Conservation (phyloP, 2,797 vertebrate genomes). For the Geotrypetes seraphini region DNA sequence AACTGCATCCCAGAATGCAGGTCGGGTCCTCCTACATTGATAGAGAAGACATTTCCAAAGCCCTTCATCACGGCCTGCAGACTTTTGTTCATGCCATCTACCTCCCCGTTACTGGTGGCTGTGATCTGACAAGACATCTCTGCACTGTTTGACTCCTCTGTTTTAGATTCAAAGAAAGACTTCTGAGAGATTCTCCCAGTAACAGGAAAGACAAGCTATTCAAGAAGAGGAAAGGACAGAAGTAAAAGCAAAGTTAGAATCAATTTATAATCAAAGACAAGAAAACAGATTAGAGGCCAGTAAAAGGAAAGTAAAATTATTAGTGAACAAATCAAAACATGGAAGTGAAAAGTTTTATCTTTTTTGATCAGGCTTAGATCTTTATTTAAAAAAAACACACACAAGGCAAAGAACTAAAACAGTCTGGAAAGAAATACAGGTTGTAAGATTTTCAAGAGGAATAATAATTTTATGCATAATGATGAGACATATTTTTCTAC, state of each 20-base stretch:
- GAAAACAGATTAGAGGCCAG: conserved; percentile 55
- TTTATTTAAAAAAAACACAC: conserved; percentile 11
- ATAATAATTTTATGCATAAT: conserved; percentile 25
- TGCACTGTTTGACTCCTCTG: conserved; percentile 84
- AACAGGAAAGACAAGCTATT: conserved; percentile 83
- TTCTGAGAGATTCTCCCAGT: conserved; percentile 80
- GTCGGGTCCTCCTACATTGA: conserved; percentile 72
- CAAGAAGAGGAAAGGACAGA: conserved; percentile 59
- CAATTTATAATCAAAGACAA: conserved; percentile 54
- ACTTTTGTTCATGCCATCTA: conserved; percentile 71
- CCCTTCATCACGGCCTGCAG: conserved; percentile 82
- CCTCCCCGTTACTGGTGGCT: conserved; percentile 74
- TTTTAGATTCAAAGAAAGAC: conserved; percentile 88
- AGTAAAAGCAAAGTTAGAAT: conserved; percentile 62
- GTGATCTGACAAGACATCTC: conserved; percentile 88
- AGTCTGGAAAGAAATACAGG: conserved; percentile 22
- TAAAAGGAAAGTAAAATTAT: conserved; percentile 45
- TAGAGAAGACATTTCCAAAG: conserved; percentile 79
- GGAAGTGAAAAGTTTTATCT: conserved; percentile 28
- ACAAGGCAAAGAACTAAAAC: conserved; percentile 25
- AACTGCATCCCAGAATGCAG: conserved; percentile 90
- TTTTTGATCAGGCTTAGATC: conserved; percentile 11
- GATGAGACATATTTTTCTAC: conserved; percentile 25
- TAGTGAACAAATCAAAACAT: conserved; percentile 42
- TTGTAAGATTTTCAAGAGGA: conserved; percentile 22